A percentile compares a stretch with the other conserved stretches of the same genome.
Evolutionary conservation across 2,888 invertebrate genomes (phyloP).

Genomic region (Dolichopus griseipennis): DNA sequence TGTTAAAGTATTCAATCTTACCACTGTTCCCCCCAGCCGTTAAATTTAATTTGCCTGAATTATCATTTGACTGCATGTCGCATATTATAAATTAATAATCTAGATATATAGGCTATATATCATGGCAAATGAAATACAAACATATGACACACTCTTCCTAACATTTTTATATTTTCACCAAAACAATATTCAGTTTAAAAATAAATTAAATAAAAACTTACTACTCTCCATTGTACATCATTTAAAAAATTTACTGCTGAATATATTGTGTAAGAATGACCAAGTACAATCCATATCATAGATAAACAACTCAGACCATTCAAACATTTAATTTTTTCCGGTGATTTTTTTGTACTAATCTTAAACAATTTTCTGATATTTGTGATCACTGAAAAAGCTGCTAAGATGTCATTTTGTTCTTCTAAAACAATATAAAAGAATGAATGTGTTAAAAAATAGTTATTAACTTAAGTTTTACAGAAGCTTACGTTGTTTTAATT

Average conservation of each 20-base stretch:
- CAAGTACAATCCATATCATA: conserved; percentile 42
- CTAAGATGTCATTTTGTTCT: conserved; percentile 24
- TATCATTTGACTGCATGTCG: too few species aligned
- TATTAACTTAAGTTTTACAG: background rate
- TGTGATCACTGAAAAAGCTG: conserved; percentile 17
- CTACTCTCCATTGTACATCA: background rate
- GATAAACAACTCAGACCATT: conserved; percentile 43
- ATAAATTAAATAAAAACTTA: background rate
- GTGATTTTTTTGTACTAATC: conserved; percentile 22
- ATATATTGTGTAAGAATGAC: conserved; percentile 26
- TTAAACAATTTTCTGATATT: conserved; percentile 17
- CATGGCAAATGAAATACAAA: too few species aligned
- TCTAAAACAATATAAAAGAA: conserved; percentile 22
- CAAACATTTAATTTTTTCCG: conserved; percentile 34
- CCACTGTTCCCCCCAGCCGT: too few species aligned
- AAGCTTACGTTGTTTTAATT: conserved; percentile 29
- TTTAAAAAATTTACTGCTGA: background rate
- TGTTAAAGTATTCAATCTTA: too few species aligned
- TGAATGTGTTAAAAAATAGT: background rate
- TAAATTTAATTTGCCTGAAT: too few species aligned
- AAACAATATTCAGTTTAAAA: background rate
- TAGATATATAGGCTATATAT: too few species aligned
- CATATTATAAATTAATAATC: too few species aligned
- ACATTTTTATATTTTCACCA: too few species aligned
- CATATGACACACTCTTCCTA: too few species aligned